Evolutionary conservation across 2,888 invertebrate species (phyloP), one percentile per base, ranked within the genome.

Genomic region (Baccha elongata): DNA sequence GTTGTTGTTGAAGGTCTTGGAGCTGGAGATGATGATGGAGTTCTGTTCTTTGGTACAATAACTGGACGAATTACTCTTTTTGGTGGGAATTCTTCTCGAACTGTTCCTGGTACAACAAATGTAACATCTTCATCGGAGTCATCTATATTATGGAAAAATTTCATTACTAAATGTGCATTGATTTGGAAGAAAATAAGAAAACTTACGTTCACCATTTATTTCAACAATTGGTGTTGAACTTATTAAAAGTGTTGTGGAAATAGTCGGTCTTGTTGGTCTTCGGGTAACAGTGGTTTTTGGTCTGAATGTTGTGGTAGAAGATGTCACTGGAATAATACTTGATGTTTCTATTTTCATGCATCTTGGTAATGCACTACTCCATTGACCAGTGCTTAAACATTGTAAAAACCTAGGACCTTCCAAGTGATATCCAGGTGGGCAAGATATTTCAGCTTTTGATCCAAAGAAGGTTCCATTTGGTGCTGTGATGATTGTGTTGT

Each of bases 371-470:
- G 93, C 91, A 64, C 93, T 93, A 88, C 97, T 96, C 93, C 97
- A 97, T 75, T 94, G 93, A 0, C 97, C 97, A 53, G 93, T 94
- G 10, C 94, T 92, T 64, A 95, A 91, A 86, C 98, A 98, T 21
- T 92, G 92, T 32, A 96, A 91, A 55, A 93, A 91, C 13, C 92
- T 91, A 1, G 94, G 91, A 19, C 97, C 97, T 19, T 92, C 91
- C 67, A 97, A 90, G 76, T 91, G 92, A 89, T 92, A 95, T 0
- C 96, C 95, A 13, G 92, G 91, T 1, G 93, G 92, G 88, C 97
- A 97, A 5, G 92, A 92, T 88, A 96, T 97, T 87, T 95, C 94
- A 0, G 96, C 94, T 42, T 93, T 92, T 0, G 96, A 93, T 42
- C 96, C 96, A 86, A 93, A 95, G 68, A 88, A 88, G 0, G 94